Conservation (phyloP, 2,113 vertebrate species). For the Limanda limanda region DNA sequence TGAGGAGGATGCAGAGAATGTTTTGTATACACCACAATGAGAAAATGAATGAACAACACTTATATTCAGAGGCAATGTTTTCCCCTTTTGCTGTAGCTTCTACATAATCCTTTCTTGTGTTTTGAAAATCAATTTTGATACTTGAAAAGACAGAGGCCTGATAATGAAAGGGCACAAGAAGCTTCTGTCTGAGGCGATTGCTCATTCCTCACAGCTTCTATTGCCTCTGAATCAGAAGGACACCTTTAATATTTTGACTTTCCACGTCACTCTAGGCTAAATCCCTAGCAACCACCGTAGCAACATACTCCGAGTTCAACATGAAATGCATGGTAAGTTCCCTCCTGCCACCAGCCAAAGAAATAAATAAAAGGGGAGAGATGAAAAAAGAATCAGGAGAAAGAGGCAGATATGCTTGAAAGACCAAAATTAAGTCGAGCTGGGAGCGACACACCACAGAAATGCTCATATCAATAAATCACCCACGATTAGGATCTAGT, state of each 20-base stretch:
- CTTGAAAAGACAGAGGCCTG: conserved; percentile 65
- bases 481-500: conserved; percentile 4
- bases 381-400: conserved; percentile 14
- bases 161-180: conserved; percentile 72
- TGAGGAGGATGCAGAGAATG: background rate
- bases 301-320: conserved; percentile 83
- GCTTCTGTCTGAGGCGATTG: conserved; percentile 66
- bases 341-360: conserved; percentile 68
- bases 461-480: conserved; percentile 47
- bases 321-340: conserved; percentile 85
- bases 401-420: conserved; percentile 59
- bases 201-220: conserved; percentile 76
- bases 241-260: conserved; percentile 87
- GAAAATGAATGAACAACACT: conserved; percentile 16
- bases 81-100: conserved; percentile 18
- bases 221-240: conserved; percentile 80
- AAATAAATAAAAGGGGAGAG: conserved; percentile 43
- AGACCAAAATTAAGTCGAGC: conserved; percentile 59
- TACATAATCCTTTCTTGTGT: conserved; percentile 40
- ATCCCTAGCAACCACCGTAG: conserved; percentile 88
- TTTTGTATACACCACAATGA: conserved; percentile 6
- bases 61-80: conserved; percentile 19
- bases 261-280: conserved; percentile 83
- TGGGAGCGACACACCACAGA: conserved; percentile 30
- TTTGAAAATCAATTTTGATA: conserved; percentile 71